Base-by-base conservation (phyloP, 2,888 invertebrate genomes). In the Drosophila stalkeri region DNA sequence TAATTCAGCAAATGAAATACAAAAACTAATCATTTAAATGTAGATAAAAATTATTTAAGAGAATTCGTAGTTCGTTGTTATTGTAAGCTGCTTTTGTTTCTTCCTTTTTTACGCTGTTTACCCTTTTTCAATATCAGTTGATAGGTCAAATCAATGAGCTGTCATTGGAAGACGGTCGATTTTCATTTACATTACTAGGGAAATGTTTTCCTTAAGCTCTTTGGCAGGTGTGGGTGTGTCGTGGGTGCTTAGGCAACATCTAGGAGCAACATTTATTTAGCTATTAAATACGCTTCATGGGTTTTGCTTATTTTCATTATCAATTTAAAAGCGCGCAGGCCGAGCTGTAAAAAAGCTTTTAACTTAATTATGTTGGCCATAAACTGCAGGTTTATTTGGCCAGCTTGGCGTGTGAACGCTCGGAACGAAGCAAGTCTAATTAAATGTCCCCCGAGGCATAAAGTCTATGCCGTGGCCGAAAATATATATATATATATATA, bases 341-440 rank as follows among this genome's bases (percentile, higher is more conserved):
- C 57, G 52, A 54, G 79, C 78, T 77, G 81, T 86, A 86, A 86
- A 86, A 88, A 89, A 88, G 89, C 86, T 87, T 87, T 87, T 82
- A 87, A 89, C 82, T 87, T 87, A 87, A 87, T 87, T 87, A 87
- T 89, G 89, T 89, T 86, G 88, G 85, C 88, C 84, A 86, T 89
- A 86, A 86, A 86, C 84, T 88, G 86, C 84, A 89, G 89, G 86
- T 88, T 84, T 86, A 84, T 84, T 84, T 80, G 75, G 82, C 67
- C 83, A 77, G 65, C 78, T 81, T 78, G 85, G 85, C 82, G 82
- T 82, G 82, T 85, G 85, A 82, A 84, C 82, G 79, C 67, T 77
- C 52, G 49, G 68, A 65, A 61, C 72, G 70, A 64, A 56, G 66
- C 77, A 78, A 75, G 74, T 89, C 89, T 86, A 86, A 86, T 86